These are phyloP conservation scores for Galbula dea DNA, from an alignment of 2,113 vertebrate genomes.

Conservation along the genomic window DNA sequence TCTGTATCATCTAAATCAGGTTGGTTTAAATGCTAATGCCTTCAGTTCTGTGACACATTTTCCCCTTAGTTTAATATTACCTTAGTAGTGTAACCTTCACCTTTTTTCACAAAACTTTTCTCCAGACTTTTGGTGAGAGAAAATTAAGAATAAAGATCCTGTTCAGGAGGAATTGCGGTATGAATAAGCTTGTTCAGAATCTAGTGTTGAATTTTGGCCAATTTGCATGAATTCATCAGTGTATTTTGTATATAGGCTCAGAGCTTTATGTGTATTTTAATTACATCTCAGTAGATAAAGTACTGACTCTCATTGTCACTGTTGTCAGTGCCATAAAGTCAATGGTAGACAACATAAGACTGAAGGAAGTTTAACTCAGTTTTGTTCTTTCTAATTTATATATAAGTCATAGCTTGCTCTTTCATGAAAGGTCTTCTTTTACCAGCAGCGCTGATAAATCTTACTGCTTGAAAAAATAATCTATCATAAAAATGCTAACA, in stretches of 20 bases:
- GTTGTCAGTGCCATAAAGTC: not conserved
- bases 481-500: not conserved
- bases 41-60: not conserved
- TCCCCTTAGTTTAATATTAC: constrained; percentile 15
- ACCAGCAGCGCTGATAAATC: not conserved
- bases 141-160: constrained; percentile 35
- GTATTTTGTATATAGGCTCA: not conserved
- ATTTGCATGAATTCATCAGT: not conserved
- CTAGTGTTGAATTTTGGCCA: not conserved
- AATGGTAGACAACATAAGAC: not conserved
- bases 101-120: constrained; percentile 17
- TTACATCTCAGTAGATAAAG: not conserved
- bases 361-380: not conserved
- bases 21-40: constrained; percentile 35
- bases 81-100: not conserved
- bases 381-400: not conserved
- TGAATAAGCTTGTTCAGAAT: constrained; percentile 22
- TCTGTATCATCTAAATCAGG: constrained; percentile 37
- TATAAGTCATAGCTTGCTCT: not conserved
- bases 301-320: not conserved
- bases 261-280: constrained; percentile 25
- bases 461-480: not conserved
- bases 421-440: not conserved
- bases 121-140: not conserved
- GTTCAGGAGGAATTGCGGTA: not conserved